Evolutionary conservation across 2,888 invertebrate species (phyloP).

Genomic region (Ophion obscuratus): DNA sequence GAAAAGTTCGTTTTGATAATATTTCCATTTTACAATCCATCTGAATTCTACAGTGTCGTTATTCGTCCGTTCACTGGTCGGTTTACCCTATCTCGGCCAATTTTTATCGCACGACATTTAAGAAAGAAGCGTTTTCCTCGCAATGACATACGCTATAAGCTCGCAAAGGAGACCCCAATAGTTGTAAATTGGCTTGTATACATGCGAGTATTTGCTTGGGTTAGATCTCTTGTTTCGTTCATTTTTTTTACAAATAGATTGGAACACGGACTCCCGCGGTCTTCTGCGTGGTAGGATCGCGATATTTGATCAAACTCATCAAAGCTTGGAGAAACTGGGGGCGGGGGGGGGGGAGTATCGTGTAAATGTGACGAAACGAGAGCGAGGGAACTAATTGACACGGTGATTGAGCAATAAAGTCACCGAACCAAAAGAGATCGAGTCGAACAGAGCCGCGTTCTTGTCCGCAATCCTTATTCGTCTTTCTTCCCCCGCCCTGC

Average conservation of each 20-base stretch:
- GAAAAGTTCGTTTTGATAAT: too few species aligned
- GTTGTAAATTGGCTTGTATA: too few species aligned
- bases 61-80: too few species aligned
- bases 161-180: too few species aligned
- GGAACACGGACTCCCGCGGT: background rate
- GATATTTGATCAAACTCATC: background rate
- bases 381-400: slow-evolving; percentile 73
- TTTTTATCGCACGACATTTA: too few species aligned
- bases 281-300: background rate
- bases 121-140: too few species aligned
- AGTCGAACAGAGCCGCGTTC: slow-evolving; percentile 47
- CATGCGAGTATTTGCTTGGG: too few species aligned
- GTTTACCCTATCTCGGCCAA: too few species aligned
- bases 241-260: background rate
- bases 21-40: too few species aligned
- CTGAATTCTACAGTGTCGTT: too few species aligned
- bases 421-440: slow-evolving; percentile 60
- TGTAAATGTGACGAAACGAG: slow-evolving; percentile 70
- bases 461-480: slow-evolving; percentile 22
- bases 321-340: background rate
- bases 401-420: slow-evolving; percentile 73
- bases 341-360: slow-evolving; percentile 4
- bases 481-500: slow-evolving; percentile 1
- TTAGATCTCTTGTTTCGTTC: too few species aligned
- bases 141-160: too few species aligned